phyloP scores from a whole-genome alignment of 2,797 vertebrate species.

The Salarias fasciatus region DNA sequence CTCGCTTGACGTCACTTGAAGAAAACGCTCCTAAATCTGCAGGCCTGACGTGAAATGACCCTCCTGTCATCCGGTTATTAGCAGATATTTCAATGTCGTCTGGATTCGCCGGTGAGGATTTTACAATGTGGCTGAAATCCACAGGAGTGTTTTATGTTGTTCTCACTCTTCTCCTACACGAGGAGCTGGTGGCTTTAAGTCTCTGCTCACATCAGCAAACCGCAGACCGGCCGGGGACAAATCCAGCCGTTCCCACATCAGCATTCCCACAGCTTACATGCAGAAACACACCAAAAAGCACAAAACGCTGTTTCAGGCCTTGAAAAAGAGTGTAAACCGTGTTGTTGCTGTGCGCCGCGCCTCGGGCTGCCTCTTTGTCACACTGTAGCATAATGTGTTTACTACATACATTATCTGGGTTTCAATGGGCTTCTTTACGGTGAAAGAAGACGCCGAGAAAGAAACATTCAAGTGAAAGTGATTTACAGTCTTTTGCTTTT shows the following conservation, averaged over 20 bases:
- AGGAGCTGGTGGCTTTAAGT: too few species aligned
- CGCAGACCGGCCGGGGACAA: not conserved
- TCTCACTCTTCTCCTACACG: too few species aligned
- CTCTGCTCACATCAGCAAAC: too few species aligned
- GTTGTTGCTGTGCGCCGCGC: conserved; percentile 8
- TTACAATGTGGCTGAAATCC: too few species aligned
- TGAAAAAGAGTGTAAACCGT: conserved; percentile 31
- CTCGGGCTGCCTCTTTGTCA: conserved; percentile 14
- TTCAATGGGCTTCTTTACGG: conserved; percentile 10
- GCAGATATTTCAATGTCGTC: conserved; percentile 1
- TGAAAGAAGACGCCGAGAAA: conserved; percentile 6
- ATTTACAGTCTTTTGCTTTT: conserved; percentile 33
- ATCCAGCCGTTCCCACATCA: conserved; percentile 5
- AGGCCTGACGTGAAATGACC: too few species aligned
- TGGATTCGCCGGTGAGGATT: not conserved
- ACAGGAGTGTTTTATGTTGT: too few species aligned
- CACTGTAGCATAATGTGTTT: conserved; percentile 8
- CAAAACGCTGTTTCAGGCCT: conserved; percentile 14
- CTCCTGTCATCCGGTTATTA: too few species aligned
- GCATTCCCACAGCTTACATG: conserved; percentile 1
- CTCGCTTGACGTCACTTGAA: too few species aligned
- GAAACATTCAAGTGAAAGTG: conserved; percentile 39
- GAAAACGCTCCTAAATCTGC: too few species aligned
- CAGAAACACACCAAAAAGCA: conserved; percentile 16
- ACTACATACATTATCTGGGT: not conserved